A percentile compares a stretch with the other conserved stretches of the same genome.
Conservation (phyloP, 2,113 vertebrate species). For the Octodon degus region DNA sequence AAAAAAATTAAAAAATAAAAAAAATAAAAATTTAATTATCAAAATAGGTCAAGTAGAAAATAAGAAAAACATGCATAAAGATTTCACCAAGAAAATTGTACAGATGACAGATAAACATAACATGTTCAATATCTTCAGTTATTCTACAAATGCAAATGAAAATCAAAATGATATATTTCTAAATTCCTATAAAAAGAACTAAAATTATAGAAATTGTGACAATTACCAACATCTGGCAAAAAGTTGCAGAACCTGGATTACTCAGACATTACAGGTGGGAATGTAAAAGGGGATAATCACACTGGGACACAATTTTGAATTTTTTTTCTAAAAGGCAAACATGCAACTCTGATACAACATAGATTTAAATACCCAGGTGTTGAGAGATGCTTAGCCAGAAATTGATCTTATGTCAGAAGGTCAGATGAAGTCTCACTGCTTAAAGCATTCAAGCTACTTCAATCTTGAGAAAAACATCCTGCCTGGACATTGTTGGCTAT, state of each 20-base stretch:
- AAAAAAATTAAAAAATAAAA: too few species aligned
- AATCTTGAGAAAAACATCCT: too few species aligned
- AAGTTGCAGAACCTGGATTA: not conserved
- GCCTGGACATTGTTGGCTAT: too few species aligned
- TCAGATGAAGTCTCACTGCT: too few species aligned
- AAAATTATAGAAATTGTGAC: not conserved
- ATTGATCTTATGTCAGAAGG: too few species aligned
- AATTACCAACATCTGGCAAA: not conserved
- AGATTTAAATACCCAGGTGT: too few species aligned
- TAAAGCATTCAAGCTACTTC: too few species aligned
- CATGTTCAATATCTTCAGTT: not conserved
- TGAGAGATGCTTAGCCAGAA: too few species aligned
- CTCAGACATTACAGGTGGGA: not conserved
- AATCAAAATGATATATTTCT: not conserved
- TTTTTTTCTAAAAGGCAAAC: not conserved
- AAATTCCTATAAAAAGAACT: not conserved
- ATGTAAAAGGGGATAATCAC: not conserved
- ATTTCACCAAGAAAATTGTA: not conserved
- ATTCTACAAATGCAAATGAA: not conserved
- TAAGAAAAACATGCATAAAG: not conserved
- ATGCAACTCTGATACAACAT: not conserved
- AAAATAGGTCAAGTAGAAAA: not conserved
- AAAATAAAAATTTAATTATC: not conserved
- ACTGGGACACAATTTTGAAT: not conserved
- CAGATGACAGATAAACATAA: not conserved